Percentiles rank a stretch among this genome's conserved stretches.
Evolutionary conservation across 1,140 invertebrate genomes (phyloP).

Genomic region (Hormaphis cornu): DNA sequence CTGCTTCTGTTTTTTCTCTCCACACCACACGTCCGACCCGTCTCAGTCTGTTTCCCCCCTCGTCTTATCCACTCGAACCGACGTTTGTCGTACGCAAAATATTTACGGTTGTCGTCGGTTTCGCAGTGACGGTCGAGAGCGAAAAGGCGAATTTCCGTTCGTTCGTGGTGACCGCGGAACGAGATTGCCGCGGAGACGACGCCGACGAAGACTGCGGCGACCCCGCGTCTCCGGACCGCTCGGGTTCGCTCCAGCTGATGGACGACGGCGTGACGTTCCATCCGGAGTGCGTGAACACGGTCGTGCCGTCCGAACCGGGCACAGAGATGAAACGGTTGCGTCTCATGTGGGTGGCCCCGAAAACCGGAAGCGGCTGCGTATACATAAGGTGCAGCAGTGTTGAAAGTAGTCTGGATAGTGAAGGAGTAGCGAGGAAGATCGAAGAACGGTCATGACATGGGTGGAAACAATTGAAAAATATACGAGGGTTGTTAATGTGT

Average conservation of each 20-base stretch:
- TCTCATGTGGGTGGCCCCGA: constrained; percentile 68
- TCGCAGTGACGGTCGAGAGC: constrained; percentile 1
- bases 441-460: no score
- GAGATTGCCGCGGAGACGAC: constrained; percentile 43
- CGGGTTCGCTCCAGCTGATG: constrained; percentile 70
- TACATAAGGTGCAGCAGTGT: constrained; percentile 46
- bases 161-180: constrained; percentile 23
- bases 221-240: not conserved
- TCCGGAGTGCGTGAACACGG: constrained; percentile 61
- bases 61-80: no score
- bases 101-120: no score
- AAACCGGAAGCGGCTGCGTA: constrained; percentile 62
- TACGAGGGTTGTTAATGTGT: no score
- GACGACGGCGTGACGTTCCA: constrained; percentile 62
- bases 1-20: no score
- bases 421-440: no score
- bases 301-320: constrained; percentile 54
- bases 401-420: no score
- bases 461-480: no score
- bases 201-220: not conserved
- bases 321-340: constrained; percentile 59
- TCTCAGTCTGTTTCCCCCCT: no score
- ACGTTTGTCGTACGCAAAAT: not conserved
- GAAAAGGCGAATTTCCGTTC: constrained; percentile 1
- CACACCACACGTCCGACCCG: no score